Evolutionary conservation across 2,113 vertebrate genomes (phyloP).

Genomic region (Cercopithecus mona): DNA sequence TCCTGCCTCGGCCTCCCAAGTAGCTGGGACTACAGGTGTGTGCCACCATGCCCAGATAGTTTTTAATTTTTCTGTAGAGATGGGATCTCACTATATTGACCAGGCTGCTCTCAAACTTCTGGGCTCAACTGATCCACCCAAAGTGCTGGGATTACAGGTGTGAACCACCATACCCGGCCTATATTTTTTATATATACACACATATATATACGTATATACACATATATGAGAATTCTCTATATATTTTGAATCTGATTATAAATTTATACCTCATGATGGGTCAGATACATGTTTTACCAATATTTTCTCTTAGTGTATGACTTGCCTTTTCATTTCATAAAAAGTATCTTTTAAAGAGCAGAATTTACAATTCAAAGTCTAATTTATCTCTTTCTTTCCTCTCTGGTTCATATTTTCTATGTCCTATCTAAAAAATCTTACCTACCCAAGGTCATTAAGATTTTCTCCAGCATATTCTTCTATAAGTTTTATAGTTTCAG

Average conservation of each 20-base stretch:
- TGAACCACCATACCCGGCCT: not conserved
- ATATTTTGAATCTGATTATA: not conserved
- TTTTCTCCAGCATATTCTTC: not conserved
- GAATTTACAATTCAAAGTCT: not conserved
- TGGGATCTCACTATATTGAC: no score
- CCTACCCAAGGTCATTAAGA: not conserved
- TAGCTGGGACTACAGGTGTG: no score
- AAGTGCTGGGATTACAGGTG: no score
- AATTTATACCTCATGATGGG: not conserved
- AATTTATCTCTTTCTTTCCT: not conserved
- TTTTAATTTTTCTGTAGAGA: no score
- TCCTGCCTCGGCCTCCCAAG: no score
- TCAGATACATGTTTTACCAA: not conserved
- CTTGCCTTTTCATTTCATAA: conserved; percentile 38
- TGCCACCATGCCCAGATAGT: no score
- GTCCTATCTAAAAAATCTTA: not conserved
- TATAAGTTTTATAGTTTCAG: not conserved
- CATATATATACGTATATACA: not conserved
- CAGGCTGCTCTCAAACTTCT: no score
- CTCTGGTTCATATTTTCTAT: not conserved
- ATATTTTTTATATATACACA: not conserved
- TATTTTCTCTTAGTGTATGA: not conserved
- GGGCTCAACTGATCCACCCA: no score
- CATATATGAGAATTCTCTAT: not conserved
- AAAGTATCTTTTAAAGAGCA: not conserved